These are phyloP conservation scores for Drosophila meridionalis DNA, from an alignment of 2,888 invertebrate genomes.

Conservation along the genomic window DNA sequence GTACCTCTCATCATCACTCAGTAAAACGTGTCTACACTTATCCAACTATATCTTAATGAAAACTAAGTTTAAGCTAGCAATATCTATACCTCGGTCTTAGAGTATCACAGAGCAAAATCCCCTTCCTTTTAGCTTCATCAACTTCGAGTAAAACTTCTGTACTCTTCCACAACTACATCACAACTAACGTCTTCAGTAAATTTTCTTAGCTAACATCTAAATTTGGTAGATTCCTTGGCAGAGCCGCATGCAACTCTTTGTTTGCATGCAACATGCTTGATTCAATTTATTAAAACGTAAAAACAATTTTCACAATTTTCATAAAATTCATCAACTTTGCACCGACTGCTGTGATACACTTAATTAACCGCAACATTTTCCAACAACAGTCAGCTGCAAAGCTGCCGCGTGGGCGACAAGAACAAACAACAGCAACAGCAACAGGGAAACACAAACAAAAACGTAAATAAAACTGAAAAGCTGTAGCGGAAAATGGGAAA, in stretches of 20 bases:
- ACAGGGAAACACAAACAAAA: neutral
- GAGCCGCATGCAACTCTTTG: neutral
- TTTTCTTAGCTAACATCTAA: neutral
- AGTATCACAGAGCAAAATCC: neutral
- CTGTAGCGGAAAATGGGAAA: conserved; percentile 31
- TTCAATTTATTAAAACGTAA: conserved; percentile 28
- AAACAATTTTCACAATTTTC: conserved; percentile 9
- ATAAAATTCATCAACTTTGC: conserved; percentile 11
- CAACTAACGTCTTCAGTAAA: neutral
- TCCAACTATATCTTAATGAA: neutral
- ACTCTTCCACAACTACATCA: neutral
- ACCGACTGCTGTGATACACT: conserved; percentile 22
- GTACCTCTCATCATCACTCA: neutral
- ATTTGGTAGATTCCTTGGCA: neutral
- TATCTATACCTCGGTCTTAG: neutral
- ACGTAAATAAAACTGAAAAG: conserved; percentile 2
- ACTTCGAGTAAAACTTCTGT: neutral
- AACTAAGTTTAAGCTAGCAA: neutral
- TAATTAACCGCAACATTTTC: conserved; percentile 27
- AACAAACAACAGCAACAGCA: neutral
- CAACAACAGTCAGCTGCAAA: conserved; percentile 6
- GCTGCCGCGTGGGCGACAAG: conserved; percentile 9
- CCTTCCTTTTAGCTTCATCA: neutral
- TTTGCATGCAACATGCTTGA: conserved; percentile 1
- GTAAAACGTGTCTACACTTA: neutral